phyloP scores from a whole-genome alignment of 2,888 invertebrate species.

The Phasia obesa region DNA sequence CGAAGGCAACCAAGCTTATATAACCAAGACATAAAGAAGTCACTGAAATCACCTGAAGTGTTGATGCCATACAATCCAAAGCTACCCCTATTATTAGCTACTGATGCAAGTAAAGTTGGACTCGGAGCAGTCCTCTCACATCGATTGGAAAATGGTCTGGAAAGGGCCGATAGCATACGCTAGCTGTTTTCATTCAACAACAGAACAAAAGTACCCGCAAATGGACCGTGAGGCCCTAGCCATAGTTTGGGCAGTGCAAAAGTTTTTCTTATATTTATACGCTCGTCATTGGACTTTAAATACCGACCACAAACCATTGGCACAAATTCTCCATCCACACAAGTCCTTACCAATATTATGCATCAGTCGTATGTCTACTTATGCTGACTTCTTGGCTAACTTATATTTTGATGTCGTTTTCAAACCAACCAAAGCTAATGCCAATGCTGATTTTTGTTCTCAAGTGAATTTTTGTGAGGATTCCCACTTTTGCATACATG shows the following conservation, averaged over 20 bases:
- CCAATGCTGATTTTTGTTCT: too few relatives aligned
- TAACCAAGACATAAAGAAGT: too few relatives aligned
- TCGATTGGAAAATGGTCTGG: background rate
- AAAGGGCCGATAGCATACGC: background rate
- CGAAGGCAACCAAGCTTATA: too few relatives aligned
- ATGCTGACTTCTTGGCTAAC: constrained; percentile 13
- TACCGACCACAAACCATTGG: constrained; percentile 40
- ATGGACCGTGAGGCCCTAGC: too few relatives aligned
- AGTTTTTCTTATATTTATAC: constrained; percentile 33
- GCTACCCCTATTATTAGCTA: too few relatives aligned
- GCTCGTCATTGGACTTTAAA: constrained; percentile 20
- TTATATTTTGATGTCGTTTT: background rate
- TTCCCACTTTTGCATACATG: too few relatives aligned
- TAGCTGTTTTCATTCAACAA: background rate
- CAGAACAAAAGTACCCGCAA: too few relatives aligned
- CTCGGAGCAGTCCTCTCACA: constrained; percentile 51
- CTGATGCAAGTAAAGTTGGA: constrained; percentile 22
- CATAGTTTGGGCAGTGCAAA: too few relatives aligned
- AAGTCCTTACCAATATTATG: constrained; percentile 28
- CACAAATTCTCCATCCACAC: too few relatives aligned
- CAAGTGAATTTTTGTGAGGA: too few relatives aligned
- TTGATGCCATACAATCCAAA: too few relatives aligned
- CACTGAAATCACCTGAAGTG: constrained; percentile 18
- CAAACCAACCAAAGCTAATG: background rate
- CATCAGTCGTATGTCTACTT: constrained; percentile 35